Evolutionary conservation across 2,113 vertebrate species (phyloP).

Genomic region (Pleuronectes platessa): DNA sequence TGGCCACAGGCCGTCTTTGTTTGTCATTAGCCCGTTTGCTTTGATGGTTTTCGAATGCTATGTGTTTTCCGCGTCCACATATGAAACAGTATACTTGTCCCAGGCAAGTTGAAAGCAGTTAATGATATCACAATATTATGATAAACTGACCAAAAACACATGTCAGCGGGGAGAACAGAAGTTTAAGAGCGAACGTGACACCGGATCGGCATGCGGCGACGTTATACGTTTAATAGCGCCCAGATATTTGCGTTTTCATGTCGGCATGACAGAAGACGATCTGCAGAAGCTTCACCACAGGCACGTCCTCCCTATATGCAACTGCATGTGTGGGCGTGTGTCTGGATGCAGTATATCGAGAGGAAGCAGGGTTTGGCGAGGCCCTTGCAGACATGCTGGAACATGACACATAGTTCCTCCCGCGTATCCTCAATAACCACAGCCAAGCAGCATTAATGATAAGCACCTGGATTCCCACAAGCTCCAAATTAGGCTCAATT

Average conservation of each 20-base stretch:
- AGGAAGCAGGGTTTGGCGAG: slow-evolving; percentile 51
- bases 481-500: slow-evolving; percentile 77
- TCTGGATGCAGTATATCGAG: slow-evolving; percentile 42
- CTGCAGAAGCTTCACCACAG: slow-evolving; percentile 40
- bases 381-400: slow-evolving; percentile 59
- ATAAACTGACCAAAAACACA: slow-evolving; percentile 51
- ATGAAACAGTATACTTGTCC: slow-evolving; percentile 49
- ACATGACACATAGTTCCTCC: slow-evolving; percentile 73
- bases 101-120: slow-evolving; percentile 47
- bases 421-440: slow-evolving; percentile 63
- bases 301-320: slow-evolving; percentile 32
- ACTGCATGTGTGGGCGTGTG: slow-evolving; percentile 61
- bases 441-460: slow-evolving; percentile 76
- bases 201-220: slow-evolving; percentile 6
- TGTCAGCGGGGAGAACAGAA: slow-evolving; percentile 19
- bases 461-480: slow-evolving; percentile 82
- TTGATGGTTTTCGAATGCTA: slow-evolving; percentile 54
- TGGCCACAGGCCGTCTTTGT: slow-evolving; percentile 67
- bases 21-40: slow-evolving; percentile 57
- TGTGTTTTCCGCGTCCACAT: slow-evolving; percentile 34
- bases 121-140: slow-evolving; percentile 59
- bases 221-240: slow-evolving; percentile 10
- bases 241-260: slow-evolving; percentile 24
- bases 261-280: slow-evolving; percentile 34
- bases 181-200: slow-evolving; percentile 15